Conservation (phyloP, 2,113 vertebrate genomes). For the Gambusia holbrooki region DNA sequence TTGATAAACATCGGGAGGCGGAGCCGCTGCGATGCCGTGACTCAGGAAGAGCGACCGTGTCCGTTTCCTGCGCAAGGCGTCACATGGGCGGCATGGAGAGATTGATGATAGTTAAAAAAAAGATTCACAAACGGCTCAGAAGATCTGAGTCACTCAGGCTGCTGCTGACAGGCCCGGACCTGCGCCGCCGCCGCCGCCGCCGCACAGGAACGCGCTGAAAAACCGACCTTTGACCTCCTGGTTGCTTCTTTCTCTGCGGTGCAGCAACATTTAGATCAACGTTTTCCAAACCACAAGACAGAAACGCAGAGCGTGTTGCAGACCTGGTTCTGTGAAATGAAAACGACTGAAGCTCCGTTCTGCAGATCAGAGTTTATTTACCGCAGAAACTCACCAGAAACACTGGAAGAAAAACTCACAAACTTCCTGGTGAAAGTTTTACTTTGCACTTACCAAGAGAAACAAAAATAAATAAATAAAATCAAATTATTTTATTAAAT, state of each 20-base stretch:
- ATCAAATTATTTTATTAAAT: too few species aligned
- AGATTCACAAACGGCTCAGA: conserved; percentile 6
- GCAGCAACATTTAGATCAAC: neutral
- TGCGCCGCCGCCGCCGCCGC: conserved; percentile 1
- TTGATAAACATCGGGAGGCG: conserved; percentile 52
- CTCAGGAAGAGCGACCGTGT: conserved; percentile 62
- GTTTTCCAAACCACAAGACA: neutral
- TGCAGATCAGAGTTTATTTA: neutral
- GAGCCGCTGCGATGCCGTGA: conserved; percentile 17
- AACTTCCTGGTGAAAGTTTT: too few species aligned
- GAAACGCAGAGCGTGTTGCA: neutral
- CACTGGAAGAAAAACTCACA: too few species aligned
- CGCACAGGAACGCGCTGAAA: neutral
- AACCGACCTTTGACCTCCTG: neutral
- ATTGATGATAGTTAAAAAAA: conserved; percentile 17
- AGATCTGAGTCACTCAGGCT: too few species aligned
- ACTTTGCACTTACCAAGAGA: neutral
- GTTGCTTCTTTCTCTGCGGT: conserved; percentile 7
- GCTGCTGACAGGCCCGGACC: conserved; percentile 31
- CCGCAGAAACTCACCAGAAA: too few species aligned
- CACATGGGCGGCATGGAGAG: conserved; percentile 31
- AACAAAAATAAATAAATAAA: neutral
- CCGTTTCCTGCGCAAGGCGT: conserved; percentile 64
- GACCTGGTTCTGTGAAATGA: neutral
- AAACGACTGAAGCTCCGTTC: neutral